Evolutionary conservation across 2,888 invertebrate species (phyloP).

Genomic region (Nephrotoma guestfalica): DNA sequence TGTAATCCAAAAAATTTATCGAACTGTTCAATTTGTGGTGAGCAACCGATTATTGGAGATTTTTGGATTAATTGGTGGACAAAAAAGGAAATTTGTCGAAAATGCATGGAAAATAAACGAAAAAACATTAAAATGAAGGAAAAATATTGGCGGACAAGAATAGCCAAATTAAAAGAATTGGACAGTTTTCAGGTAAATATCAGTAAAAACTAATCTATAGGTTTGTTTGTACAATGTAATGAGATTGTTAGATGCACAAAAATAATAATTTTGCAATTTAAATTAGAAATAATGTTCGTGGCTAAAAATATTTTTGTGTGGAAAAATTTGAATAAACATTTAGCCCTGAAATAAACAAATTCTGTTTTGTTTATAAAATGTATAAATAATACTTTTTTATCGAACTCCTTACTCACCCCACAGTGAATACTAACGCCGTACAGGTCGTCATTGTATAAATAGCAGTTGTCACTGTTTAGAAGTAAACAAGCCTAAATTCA

Average conservation of each 20-base stretch:
- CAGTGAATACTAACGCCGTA: too few relatives aligned
- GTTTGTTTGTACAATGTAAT: background rate
- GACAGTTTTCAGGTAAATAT: conserved; percentile 3
- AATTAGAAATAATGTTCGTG: background rate
- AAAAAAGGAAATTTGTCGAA: conserved; percentile 25
- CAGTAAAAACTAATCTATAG: background rate
- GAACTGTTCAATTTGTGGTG: conserved; percentile 21
- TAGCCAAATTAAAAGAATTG: background rate
- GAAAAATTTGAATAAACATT: background rate
- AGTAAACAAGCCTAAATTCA: too few relatives aligned
- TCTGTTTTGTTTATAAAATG: background rate
- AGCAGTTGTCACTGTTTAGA: too few relatives aligned
- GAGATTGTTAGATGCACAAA: too few relatives aligned
- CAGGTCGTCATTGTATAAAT: too few relatives aligned
- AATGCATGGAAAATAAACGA: conserved; percentile 18
- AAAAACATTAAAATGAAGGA: conserved; percentile 7
- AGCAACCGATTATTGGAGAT: conserved; percentile 32
- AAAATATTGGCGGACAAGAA: conserved; percentile 7
- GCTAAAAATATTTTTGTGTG: background rate
- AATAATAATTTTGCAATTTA: background rate
- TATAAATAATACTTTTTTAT: background rate
- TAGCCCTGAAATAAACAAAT: background rate
- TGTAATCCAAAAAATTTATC: conserved; percentile 20
- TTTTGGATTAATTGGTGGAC: conserved; percentile 37
- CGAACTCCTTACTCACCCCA: background rate